Evolutionary conservation across 2,113 vertebrate species (phyloP).

Genomic region (Gnathochromis pfefferi): DNA sequence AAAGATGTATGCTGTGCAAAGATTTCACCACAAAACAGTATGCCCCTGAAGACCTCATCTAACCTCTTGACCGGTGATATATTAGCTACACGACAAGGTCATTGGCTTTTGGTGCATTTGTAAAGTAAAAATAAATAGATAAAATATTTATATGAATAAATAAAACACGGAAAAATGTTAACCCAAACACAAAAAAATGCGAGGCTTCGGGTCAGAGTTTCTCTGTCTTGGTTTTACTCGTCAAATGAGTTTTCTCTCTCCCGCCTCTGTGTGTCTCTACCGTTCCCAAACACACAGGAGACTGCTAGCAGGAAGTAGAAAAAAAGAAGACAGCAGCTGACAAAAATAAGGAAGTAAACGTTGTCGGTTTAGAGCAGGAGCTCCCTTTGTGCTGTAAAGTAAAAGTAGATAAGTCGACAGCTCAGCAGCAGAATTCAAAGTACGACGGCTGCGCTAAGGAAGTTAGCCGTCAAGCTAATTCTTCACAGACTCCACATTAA

Average conservation of each 20-base stretch:
- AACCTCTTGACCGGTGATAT: not conserved
- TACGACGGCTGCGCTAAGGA: slow-evolving; percentile 20
- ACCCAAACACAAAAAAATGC: not conserved
- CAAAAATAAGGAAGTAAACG: slow-evolving; percentile 67
- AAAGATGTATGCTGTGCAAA: not conserved
- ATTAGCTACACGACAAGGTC: not conserved
- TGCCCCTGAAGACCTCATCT: not conserved
- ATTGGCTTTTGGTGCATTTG: not conserved
- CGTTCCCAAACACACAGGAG: not conserved
- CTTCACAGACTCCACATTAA: not conserved
- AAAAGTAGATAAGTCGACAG: not conserved
- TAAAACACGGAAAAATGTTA: not conserved
- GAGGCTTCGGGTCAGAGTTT: not conserved
- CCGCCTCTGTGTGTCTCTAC: slow-evolving; percentile 34
- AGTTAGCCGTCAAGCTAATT: slow-evolving; percentile 37
- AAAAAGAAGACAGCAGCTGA: not conserved
- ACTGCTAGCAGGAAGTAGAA: slow-evolving; percentile 29
- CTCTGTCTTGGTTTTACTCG: not conserved
- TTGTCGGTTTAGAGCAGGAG: not conserved
- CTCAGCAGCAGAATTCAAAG: not conserved
- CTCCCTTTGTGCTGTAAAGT: not conserved
- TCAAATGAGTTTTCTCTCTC: slow-evolving; percentile 11
- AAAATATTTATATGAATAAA: not conserved
- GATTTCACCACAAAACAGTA: not conserved
- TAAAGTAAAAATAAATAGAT: not conserved